Evolutionary conservation across 92 coral and sea anemone genomes (phyloP).

Genomic region (Epizoanthus scotinus): DNA sequence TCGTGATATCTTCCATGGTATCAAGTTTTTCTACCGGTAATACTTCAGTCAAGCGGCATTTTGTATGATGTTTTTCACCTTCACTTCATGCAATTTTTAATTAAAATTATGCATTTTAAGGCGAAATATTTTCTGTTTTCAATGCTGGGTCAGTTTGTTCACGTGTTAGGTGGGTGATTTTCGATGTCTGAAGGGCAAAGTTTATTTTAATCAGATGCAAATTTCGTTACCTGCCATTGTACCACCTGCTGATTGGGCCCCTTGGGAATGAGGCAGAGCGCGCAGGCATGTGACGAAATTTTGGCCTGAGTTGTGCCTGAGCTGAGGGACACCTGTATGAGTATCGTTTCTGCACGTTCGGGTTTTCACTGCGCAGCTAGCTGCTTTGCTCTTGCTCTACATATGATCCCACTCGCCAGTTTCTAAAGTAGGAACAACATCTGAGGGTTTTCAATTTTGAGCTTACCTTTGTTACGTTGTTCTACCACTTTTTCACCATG

Average conservation of each 20-base stretch:
- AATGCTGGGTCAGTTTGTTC: neutral
- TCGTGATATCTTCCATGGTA: neutral
- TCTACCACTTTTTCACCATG: slow-evolving; percentile 50
- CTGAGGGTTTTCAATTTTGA: neutral
- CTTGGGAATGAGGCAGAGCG: slow-evolving; percentile 30
- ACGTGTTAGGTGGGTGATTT: slow-evolving; percentile 32
- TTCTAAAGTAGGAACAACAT: neutral
- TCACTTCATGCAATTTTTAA: too few relatives aligned
- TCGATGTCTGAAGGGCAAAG: neutral
- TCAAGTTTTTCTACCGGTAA: too few relatives aligned
- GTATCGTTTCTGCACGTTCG: neutral
- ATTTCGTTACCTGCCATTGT: neutral
- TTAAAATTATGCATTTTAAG: neutral
- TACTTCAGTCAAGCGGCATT: neutral
- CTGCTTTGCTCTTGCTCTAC: neutral
- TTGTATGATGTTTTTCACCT: neutral
- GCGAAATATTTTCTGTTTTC: neutral
- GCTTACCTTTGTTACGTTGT: neutral
- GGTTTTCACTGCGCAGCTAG: neutral
- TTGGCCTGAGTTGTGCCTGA: too few relatives aligned
- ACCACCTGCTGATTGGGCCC: neutral
- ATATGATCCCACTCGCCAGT: neutral
- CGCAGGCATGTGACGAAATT: too few relatives aligned
- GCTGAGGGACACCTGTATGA: too few relatives aligned
- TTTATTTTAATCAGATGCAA: neutral